Evolutionary conservation across 2,888 invertebrate species (phyloP), one percentile per base, ranked within the genome.

Genomic region (Drosophila falleni): DNA sequence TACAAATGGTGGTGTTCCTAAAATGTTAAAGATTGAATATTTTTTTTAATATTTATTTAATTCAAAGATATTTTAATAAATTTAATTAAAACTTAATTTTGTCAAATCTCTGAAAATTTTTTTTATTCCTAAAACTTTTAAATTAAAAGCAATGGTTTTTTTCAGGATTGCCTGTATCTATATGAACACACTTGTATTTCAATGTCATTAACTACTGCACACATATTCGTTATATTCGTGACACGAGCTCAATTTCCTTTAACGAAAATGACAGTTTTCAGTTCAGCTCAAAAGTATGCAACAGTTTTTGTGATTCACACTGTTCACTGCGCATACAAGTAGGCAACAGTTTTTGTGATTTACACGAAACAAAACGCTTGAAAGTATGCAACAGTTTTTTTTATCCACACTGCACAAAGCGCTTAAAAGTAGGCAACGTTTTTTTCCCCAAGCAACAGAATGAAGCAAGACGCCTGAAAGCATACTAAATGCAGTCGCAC

Each of bases 201-300:
- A 13, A 13, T 41, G 35, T 2, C 10, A 23, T 39, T 15, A 26
- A 3, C 26, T 46, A 16, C 39, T 19, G 3, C 9, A 11, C 13
- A 39, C 42, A 5, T 31, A 31, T 29, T 15, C n/a, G 16, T 58
- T 16, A 41, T 49, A 63, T 47, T 33, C 19, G 19, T 46, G 44
- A 15, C 51, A 59, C 51, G 37, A 60, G 53, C 13, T 23, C 58
- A 37, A 75, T 62, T 42, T 13, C 9, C 16, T 5, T 13, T 23
- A 10, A 33, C 8, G 33, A 19, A 58, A 39, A 11, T 33, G 11
- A 15, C 31, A 51, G 19, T 39, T 37, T n/a, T n/a, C n/a, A n/a
- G n/a, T n/a, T n/a, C n/a, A n/a, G n/a, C 70, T 31, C 13, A 39
- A 74, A 66, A 56, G 70, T 65, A 66, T 41, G 59, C 74, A 59